phyloP scores from a whole-genome alignment of 2,888 invertebrate species.

The Syritta pipiens region DNA sequence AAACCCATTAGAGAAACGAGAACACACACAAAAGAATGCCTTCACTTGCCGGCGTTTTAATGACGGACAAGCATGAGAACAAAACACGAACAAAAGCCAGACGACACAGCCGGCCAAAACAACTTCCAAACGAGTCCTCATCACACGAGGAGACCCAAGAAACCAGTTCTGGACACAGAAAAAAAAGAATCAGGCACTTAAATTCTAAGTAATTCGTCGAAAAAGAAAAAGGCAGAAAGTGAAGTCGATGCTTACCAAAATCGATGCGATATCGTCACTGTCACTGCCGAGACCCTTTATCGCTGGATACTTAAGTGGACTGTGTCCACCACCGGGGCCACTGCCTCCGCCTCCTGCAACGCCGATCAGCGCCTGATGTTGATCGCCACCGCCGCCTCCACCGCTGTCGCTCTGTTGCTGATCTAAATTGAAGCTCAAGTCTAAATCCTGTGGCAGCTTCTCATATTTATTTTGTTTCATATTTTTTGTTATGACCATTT shows the following conservation, averaged over 20 bases:
- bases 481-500: constrained; percentile 70
- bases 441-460: constrained; percentile 79
- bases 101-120: not conserved
- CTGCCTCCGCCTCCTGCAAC: constrained; percentile 69
- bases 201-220: too few relatives aligned
- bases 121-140: constrained; percentile 4
- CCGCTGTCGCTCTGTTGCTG: constrained; percentile 68
- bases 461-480: constrained; percentile 79
- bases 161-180: constrained; percentile 3
- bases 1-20: not conserved
- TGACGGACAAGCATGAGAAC: constrained; percentile 8
- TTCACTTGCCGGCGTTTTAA: constrained; percentile 14
- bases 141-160: too few relatives aligned
- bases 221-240: not conserved
- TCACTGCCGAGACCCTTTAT: constrained; percentile 76
- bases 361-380: constrained; percentile 69
- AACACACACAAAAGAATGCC: not conserved
- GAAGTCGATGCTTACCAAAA: constrained; percentile 74
- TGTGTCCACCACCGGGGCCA: constrained; percentile 71
- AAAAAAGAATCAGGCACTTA: too few relatives aligned
- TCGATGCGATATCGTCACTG: constrained; percentile 71
- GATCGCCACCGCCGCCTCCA: constrained; percentile 72
- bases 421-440: constrained; percentile 75
- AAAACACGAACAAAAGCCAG: not conserved
- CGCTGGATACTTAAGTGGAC: constrained; percentile 58